These are phyloP conservation scores for Trachelus iudaicus DNA, from an alignment of 2,888 invertebrate species.

Conservation along the genomic window DNA sequence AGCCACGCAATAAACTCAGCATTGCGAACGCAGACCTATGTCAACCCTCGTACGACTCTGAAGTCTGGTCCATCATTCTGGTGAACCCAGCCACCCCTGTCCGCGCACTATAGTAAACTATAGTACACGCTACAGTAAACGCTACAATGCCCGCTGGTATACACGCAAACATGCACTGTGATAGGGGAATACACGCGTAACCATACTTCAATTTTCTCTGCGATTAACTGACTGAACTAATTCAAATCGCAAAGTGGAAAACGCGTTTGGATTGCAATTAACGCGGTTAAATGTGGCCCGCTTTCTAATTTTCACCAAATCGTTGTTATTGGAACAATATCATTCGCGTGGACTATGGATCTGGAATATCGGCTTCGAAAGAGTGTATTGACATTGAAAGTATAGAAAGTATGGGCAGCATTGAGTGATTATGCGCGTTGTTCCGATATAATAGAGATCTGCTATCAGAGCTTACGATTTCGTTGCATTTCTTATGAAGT, in stretches of 20 bases:
- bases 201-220: background rate
- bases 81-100: background rate
- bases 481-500: background rate
- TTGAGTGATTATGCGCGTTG: background rate
- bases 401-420: background rate
- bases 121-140: background rate
- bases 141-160: background rate
- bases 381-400: background rate
- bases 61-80: background rate
- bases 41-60: background rate
- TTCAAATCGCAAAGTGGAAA: conserved; percentile 38
- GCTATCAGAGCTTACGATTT: background rate
- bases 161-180: background rate
- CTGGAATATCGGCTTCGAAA: background rate
- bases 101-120: background rate
- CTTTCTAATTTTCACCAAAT: background rate
- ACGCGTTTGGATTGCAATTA: conserved; percentile 30
- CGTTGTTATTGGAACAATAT: background rate
- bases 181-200: background rate
- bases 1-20: background rate
- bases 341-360: background rate
- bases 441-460: background rate
- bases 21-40: background rate
- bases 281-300: conserved; percentile 24
- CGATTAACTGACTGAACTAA: conserved; percentile 26